Percentiles rank a stretch among this genome's conserved stretches.
These are phyloP conservation scores for Timema podura DNA, from an alignment of 2,888 invertebrate genomes.

Conservation along the genomic window DNA sequence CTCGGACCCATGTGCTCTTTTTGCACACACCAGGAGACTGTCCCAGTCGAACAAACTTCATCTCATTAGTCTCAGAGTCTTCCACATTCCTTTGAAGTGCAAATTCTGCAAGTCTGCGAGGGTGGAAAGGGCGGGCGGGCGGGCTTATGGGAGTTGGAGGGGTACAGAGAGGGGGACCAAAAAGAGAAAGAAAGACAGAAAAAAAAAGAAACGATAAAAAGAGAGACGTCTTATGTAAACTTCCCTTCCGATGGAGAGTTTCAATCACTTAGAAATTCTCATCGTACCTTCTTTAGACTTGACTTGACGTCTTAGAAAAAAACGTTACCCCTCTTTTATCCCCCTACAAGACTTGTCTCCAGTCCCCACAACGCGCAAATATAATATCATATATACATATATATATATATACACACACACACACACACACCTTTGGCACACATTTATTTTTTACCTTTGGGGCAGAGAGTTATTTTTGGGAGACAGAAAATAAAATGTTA, in stretches of 20 bases:
- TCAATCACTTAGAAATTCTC: conserved; percentile 25
- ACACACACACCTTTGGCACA: too few relatives aligned
- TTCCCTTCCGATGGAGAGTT: conserved; percentile 21
- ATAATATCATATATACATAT: too few relatives aligned
- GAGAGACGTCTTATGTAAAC: conserved; percentile 21
- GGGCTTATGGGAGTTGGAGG: not conserved
- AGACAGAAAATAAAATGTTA: too few relatives aligned
- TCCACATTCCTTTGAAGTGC: conserved; percentile 28
- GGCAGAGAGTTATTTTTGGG: too few relatives aligned
- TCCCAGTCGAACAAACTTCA: conserved; percentile 22
- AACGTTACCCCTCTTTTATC: too few relatives aligned
- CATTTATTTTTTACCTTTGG: too few relatives aligned
- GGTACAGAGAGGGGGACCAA: not conserved
- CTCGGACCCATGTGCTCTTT: not conserved
- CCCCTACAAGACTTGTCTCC: too few relatives aligned
- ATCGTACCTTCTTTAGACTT: conserved; percentile 13
- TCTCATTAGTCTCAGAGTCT: conserved; percentile 23
- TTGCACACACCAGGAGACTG: conserved; percentile 1
- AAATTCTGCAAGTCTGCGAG: conserved; percentile 22
- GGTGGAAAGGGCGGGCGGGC: not conserved
- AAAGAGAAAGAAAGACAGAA: conserved; percentile 2
- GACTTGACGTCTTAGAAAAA: too few relatives aligned
- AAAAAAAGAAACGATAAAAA: not conserved
- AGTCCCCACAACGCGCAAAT: too few relatives aligned
- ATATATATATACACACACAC: too few relatives aligned